Evolutionary conservation across 2,797 vertebrate species (phyloP).

Genomic region (Alectoris magna): DNA sequence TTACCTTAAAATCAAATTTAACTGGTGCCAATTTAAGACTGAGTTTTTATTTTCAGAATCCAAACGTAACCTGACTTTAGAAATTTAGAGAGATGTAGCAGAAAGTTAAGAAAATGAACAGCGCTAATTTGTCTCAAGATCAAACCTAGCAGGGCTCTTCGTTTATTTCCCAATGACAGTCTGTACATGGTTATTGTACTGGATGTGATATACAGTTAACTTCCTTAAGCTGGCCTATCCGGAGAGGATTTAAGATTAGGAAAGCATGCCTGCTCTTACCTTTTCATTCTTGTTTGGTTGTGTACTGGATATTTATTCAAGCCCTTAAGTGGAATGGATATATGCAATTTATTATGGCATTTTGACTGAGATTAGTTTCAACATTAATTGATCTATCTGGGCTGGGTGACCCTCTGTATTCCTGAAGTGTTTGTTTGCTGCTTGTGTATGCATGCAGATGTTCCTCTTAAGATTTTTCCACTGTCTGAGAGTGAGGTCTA

Average conservation of each 20-base stretch:
- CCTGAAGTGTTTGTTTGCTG: neutral
- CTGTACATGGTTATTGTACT: neutral
- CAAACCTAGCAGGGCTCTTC: neutral
- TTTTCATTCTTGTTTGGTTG: slow-evolving; percentile 5
- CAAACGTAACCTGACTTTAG: neutral
- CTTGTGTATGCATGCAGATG: slow-evolving; percentile 32
- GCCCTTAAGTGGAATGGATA: neutral
- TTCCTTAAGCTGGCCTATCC: neutral
- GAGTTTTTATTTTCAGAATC: neutral
- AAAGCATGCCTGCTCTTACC: neutral
- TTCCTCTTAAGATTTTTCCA: slow-evolving; percentile 21
- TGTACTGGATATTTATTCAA: slow-evolving; percentile 22
- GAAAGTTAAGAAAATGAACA: neutral
- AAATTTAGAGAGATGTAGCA: neutral
- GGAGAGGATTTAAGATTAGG: neutral
- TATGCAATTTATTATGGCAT: slow-evolving; percentile 32
- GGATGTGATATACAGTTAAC: neutral
- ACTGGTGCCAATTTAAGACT: neutral
- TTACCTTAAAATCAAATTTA: neutral
- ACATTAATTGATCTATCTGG: slow-evolving; percentile 4
- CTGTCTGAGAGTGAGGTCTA: neutral
- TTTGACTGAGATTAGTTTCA: slow-evolving; percentile 28
- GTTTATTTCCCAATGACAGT: neutral
- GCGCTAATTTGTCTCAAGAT: neutral
- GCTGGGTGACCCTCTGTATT: neutral